phyloP scores from a whole-genome alignment of 2,797 vertebrate genomes.

The Sebastes trivittatus region DNA sequence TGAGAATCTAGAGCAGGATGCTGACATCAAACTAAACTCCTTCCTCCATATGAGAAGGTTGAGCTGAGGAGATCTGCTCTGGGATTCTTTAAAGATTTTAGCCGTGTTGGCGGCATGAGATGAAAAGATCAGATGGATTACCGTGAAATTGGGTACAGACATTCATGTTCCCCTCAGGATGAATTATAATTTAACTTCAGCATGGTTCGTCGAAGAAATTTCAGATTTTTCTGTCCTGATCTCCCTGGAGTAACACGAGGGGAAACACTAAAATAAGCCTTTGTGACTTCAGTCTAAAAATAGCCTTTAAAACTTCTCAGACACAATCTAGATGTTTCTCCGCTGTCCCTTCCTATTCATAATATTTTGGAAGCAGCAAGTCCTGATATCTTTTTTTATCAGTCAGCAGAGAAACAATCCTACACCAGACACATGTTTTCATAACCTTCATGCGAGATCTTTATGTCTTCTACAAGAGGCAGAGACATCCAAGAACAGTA shows the following conservation, averaged over 20 bases:
- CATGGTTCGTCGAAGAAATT: neutral
- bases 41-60: neutral
- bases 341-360: neutral
- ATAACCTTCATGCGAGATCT: conserved; percentile 28
- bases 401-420: neutral
- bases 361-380: conserved; percentile 32
- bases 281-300: neutral
- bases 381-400: neutral
- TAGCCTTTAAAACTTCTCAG: neutral
- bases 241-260: neutral
- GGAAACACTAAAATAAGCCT: neutral
- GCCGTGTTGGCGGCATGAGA: neutral
- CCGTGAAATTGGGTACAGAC: neutral
- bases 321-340: conserved; percentile 2
- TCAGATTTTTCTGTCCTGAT: neutral
- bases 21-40: neutral
- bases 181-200: neutral
- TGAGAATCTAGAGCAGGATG: neutral
- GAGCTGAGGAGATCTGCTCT: neutral
- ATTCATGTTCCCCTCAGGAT: neutral
- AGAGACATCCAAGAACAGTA: neutral
- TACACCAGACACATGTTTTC: conserved; percentile 39
- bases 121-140: neutral
- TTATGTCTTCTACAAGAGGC: neutral
- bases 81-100: neutral